phyloP scores from a whole-genome alignment of 2,113 vertebrate species.

The Sylvicapra grimmia region DNA sequence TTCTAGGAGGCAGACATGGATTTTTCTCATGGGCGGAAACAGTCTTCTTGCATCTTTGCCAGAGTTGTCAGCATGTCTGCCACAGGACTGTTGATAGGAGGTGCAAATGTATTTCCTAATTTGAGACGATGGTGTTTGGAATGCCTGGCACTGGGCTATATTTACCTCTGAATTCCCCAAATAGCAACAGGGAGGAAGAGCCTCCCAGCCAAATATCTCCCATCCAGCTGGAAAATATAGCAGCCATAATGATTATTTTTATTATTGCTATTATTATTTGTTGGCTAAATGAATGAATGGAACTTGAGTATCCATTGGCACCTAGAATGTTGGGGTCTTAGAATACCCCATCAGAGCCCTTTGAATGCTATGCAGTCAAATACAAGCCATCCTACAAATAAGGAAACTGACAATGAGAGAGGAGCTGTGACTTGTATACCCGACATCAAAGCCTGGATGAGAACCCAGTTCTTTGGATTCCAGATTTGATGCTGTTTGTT shows the following conservation, averaged over 20 bases:
- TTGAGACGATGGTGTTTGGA: slow-evolving; percentile 62
- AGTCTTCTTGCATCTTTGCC: slow-evolving; percentile 29
- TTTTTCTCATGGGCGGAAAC: not conserved
- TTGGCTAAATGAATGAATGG: not conserved
- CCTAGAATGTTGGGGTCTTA: not conserved
- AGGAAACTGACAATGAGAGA: not conserved
- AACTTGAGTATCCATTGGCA: not conserved
- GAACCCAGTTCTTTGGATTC: not conserved
- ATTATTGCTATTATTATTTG: slow-evolving; percentile 37
- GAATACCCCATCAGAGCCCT: not conserved
- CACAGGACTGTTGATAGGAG: slow-evolving; percentile 65
- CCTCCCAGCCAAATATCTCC: slow-evolving; percentile 20
- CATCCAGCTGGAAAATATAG: slow-evolving; percentile 41
- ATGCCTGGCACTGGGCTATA: slow-evolving; percentile 61
- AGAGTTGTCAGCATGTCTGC: slow-evolving; percentile 50
- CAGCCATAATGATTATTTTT: slow-evolving; percentile 48
- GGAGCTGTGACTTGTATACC: not conserved
- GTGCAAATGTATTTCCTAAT: slow-evolving; percentile 68
- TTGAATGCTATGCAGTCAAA: not conserved
- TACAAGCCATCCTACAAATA: not conserved
- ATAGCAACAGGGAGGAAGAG: slow-evolving; percentile 59
- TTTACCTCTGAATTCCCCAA: slow-evolving; percentile 62
- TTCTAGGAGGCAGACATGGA: not conserved
- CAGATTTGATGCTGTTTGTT: not conserved
- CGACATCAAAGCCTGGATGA: not conserved